Percentiles rank a stretch among this genome's conserved stretches.
phyloP scores from a whole-genome alignment of 2,797 vertebrate genomes.

The Leptatherina wallacei region DNA sequence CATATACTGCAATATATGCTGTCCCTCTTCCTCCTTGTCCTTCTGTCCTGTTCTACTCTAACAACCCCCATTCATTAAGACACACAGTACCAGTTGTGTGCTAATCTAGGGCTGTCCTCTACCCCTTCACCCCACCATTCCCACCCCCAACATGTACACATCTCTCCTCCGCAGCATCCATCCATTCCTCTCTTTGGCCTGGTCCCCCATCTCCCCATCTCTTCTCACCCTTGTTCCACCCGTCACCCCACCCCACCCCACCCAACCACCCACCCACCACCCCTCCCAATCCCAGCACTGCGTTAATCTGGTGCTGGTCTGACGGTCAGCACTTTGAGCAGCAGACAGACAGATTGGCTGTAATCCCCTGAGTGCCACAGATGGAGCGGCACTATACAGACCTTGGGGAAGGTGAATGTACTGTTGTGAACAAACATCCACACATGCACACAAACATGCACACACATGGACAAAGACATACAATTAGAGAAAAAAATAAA shows the following conservation, averaged over 20 bases:
- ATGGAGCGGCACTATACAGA: constrained; percentile 77
- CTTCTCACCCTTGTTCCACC: constrained; percentile 11
- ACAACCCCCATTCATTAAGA: constrained; percentile 15
- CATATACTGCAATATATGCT: constrained; percentile 36
- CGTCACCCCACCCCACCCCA: not conserved
- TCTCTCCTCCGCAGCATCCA: constrained; percentile 35
- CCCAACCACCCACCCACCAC: not conserved
- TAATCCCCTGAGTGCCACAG: constrained; percentile 83
- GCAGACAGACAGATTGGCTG: constrained; percentile 85
- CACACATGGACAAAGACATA: constrained; percentile 25
- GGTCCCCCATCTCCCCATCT: not conserved
- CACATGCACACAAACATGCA: constrained; percentile 15
- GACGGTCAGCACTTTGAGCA: constrained; percentile 84
- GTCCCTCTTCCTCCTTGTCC: constrained; percentile 37
- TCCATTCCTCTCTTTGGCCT: constrained; percentile 21
- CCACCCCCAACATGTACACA: constrained; percentile 12
- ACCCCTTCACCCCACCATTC: not conserved
- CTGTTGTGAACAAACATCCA: constrained; percentile 32
- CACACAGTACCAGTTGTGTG: constrained; percentile 57
- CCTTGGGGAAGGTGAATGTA: constrained; percentile 74
- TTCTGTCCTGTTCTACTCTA: constrained; percentile 37
- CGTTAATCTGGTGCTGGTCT: constrained; percentile 82
- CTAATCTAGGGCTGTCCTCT: constrained; percentile 57
- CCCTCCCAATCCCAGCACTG: constrained; percentile 66
- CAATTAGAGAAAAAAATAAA: constrained; percentile 22